Conservation (phyloP, 1,140 invertebrate genomes). For the Tribolium castaneum region DNA sequence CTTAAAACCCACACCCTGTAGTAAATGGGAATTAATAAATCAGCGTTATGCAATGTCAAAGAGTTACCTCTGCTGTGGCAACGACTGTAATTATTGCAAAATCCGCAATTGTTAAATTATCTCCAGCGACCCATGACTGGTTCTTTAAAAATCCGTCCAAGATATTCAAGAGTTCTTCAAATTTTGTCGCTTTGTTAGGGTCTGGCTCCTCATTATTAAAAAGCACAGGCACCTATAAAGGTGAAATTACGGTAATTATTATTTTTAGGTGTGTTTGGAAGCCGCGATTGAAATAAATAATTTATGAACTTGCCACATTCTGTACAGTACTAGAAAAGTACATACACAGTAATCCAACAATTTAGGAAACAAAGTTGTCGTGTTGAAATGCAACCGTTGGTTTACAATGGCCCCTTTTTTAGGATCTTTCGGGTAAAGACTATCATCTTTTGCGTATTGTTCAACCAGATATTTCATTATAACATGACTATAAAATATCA, state of each 20-base stretch:
- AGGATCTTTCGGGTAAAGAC: constrained; percentile 66
- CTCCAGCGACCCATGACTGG: constrained; percentile 62
- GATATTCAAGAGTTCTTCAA: constrained; percentile 62
- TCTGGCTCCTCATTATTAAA: constrained; percentile 46
- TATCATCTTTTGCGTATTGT: constrained; percentile 66
- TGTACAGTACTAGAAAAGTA: not conserved
- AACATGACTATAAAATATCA: constrained; percentile 58
- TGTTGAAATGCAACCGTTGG: constrained; percentile 65
- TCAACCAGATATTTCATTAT: constrained; percentile 67
- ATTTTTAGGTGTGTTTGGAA: too few relatives aligned
- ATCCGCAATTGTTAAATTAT: constrained; percentile 68
- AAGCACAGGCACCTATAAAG: constrained; percentile 59
- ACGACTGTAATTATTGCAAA: constrained; percentile 59
- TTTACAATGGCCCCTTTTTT: constrained; percentile 65
- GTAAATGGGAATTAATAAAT: too few relatives aligned
- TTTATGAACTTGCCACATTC: too few relatives aligned
- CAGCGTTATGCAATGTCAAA: too few relatives aligned
- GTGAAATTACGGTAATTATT: too few relatives aligned
- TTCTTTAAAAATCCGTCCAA: constrained; percentile 62
- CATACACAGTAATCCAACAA: constrained; percentile 59
- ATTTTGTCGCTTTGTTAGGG: constrained; percentile 47
- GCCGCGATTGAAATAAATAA: too few relatives aligned
- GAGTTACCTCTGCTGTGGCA: constrained; percentile 49
- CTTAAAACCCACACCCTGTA: constrained; percentile 47
- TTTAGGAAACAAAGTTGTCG: constrained; percentile 63